Evolutionary conservation across 2,888 invertebrate species (phyloP).

Genomic region (Erebia palarica): DNA sequence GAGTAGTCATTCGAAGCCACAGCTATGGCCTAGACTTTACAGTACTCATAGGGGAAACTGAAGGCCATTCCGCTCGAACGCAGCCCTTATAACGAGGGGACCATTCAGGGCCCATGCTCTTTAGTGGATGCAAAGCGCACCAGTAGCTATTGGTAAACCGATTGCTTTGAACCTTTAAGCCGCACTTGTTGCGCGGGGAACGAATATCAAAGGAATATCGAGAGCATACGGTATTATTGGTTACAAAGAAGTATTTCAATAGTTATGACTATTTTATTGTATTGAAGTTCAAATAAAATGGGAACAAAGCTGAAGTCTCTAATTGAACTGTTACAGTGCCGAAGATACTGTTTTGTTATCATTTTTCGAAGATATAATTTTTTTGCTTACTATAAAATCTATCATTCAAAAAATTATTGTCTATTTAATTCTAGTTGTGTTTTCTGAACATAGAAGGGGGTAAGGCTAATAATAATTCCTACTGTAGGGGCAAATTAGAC

Average conservation of each 20-base stretch:
- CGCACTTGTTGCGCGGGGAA: constrained; percentile 36
- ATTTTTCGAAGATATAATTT: too few species aligned
- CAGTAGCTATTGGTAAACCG: constrained; percentile 35
- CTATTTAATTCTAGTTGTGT: too few species aligned
- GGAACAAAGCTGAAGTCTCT: background rate
- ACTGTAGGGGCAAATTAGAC: too few species aligned
- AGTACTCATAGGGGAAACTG: constrained; percentile 12
- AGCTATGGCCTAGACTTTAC: background rate
- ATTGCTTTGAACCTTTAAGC: constrained; percentile 33
- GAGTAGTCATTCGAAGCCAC: too few species aligned
- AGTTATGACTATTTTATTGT: background rate
- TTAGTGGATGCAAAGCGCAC: constrained; percentile 29
- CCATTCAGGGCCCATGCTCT: constrained; percentile 30
- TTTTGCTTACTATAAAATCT: too few species aligned
- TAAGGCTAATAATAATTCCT: too few species aligned
- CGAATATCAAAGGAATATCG: constrained; percentile 28
- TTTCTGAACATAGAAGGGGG: too few species aligned
- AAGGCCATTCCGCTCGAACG: constrained; percentile 28
- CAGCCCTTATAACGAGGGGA: constrained; percentile 33
- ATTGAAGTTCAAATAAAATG: background rate
- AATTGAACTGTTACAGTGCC: too few species aligned
- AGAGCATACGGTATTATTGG: background rate
- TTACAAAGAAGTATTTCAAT: constrained; percentile 1
- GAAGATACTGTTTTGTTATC: too few species aligned
- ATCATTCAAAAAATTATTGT: too few species aligned